Evolutionary conservation across 1,140 invertebrate species (phyloP).

Genomic region (Dreissena rostriformis): DNA sequence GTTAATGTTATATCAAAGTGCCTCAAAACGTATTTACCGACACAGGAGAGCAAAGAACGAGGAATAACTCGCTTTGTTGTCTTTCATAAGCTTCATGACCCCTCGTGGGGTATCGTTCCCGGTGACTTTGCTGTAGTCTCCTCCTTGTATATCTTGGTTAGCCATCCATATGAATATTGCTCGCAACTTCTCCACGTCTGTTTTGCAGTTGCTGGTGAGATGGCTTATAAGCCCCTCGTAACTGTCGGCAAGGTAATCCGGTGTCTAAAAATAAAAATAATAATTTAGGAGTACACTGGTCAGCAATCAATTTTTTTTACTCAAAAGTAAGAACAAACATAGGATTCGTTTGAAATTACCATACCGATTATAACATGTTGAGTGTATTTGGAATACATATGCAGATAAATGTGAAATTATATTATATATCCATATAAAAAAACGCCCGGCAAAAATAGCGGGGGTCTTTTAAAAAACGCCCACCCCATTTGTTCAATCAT

Average conservation of each 20-base stretch:
- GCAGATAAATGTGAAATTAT: too few relatives aligned
- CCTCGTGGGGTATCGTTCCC: conserved; percentile 45
- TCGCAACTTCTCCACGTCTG: conserved; percentile 45
- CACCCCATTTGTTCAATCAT: too few relatives aligned
- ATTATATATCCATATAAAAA: too few relatives aligned
- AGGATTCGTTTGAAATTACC: too few relatives aligned
- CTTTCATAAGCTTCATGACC: conserved; percentile 48
- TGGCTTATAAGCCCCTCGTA: conserved; percentile 38
- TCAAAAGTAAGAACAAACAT: neutral
- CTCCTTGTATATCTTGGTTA: conserved; percentile 7
- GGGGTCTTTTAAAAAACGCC: too few relatives aligned
- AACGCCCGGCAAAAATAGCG: too few relatives aligned
- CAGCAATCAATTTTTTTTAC: too few relatives aligned
- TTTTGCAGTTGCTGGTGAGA: conserved; percentile 28
- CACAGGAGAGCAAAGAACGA: conserved; percentile 50
- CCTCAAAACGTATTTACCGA: conserved; percentile 9
- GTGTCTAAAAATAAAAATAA: conserved; percentile 33
- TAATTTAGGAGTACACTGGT: too few relatives aligned
- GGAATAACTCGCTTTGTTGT: conserved; percentile 27
- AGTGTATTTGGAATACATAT: too few relatives aligned
- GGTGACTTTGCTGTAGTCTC: conserved; percentile 9
- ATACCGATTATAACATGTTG: too few relatives aligned
- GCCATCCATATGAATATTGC: conserved; percentile 50
- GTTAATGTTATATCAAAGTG: too few relatives aligned
- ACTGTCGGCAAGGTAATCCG: conserved; percentile 11